These are phyloP conservation scores for Crotalus helleri DNA, from an alignment of 2,113 vertebrate genomes.

Conservation along the genomic window DNA sequence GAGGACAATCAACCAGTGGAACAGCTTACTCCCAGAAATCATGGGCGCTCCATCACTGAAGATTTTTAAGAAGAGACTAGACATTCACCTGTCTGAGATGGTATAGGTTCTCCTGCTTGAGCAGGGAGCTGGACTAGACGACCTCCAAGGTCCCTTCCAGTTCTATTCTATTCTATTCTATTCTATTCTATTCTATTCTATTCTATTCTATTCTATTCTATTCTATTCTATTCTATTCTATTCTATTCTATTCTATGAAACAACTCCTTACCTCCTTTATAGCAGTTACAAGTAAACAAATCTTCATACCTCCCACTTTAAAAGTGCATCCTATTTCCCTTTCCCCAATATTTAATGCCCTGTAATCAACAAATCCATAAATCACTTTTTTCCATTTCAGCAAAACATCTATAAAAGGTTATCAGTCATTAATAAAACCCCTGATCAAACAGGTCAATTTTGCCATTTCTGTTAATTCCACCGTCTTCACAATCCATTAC, in stretches of 20 bases:
- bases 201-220: too few relatives aligned
- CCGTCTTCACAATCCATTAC: not conserved
- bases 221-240: too few relatives aligned
- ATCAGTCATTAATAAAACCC: not conserved
- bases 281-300: not conserved
- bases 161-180: too few relatives aligned
- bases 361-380: not conserved
- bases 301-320: not conserved
- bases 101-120: too few relatives aligned
- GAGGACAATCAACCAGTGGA: too few relatives aligned
- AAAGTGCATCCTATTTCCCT: not conserved
- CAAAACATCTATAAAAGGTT: not conserved
- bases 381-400: not conserved
- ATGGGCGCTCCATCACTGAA: too few relatives aligned
- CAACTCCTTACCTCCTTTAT: not conserved
- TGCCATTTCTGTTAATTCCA: not conserved
- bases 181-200: too few relatives aligned
- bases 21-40: too few relatives aligned
- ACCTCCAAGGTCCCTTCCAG: too few relatives aligned
- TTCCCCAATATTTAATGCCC: not conserved
- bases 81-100: too few relatives aligned
- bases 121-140: too few relatives aligned
- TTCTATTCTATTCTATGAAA: not conserved
- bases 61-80: too few relatives aligned
- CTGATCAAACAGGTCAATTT: not conserved